Evolutionary conservation across 2,888 invertebrate genomes (phyloP).

Genomic region (Tigriopus californicus): DNA sequence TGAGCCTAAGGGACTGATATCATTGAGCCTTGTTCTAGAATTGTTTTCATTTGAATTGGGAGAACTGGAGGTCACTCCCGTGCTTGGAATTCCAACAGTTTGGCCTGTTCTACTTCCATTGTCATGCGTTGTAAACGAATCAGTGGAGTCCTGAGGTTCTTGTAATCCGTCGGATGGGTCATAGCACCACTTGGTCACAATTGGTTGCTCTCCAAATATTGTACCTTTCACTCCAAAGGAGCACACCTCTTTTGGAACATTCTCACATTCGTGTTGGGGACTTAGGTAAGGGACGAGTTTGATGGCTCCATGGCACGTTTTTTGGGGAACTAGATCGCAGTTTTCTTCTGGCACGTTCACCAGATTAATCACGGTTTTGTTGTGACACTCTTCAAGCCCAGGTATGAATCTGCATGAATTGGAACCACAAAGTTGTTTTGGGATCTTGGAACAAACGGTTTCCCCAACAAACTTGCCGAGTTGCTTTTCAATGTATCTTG

Average conservation of each 20-base stretch:
- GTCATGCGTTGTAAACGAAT: no score
- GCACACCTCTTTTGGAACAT: conserved; percentile 11
- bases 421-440: conserved; percentile 6
- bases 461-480: background rate
- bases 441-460: conserved; percentile 6
- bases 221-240: conserved; percentile 2
- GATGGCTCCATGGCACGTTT: conserved; percentile 8
- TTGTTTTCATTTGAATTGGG: no score
- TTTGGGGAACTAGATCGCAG: conserved; percentile 7
- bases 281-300: conserved; percentile 10
- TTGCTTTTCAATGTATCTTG: background rate
- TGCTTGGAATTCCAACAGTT: no score
- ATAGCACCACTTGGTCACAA: conserved; percentile 13
- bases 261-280: conserved; percentile 6
- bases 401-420: background rate
- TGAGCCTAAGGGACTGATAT: no score
- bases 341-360: conserved; percentile 4
- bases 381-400: conserved; percentile 7
- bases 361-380: background rate
- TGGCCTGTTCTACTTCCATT: no score
- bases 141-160: no score
- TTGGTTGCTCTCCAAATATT: conserved; percentile 1
- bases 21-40: no score
- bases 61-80: no score
- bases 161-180: background rate